These are phyloP conservation scores for Phyllopteryx taeniolatus DNA, from an alignment of 2,113 vertebrate genomes.

Conservation along the genomic window DNA sequence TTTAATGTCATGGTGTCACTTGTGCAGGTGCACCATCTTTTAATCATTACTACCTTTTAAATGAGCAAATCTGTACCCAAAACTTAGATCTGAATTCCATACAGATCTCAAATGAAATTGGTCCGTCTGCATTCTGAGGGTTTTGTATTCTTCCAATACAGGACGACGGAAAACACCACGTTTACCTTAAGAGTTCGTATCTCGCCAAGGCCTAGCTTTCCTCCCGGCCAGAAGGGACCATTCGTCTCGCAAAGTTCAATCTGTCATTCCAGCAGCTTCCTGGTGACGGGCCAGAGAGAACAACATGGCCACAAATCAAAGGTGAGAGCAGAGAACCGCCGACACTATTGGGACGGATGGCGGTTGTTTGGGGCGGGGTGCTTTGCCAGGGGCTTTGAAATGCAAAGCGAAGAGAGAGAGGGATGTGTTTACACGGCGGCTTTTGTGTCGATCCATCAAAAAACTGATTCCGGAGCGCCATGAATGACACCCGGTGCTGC, in stretches of 20 bases:
- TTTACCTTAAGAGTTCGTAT: slow-evolving; percentile 20
- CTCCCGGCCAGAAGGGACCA: slow-evolving; percentile 46
- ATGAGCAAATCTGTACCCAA: too few relatives aligned
- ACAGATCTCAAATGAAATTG: too few relatives aligned
- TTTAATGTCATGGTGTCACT: too few relatives aligned
- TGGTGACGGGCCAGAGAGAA: slow-evolving; percentile 62
- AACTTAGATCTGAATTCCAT: too few relatives aligned
- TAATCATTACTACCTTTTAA: too few relatives aligned
- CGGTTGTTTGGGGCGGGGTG: slow-evolving; percentile 39
- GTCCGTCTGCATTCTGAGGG: too few relatives aligned
- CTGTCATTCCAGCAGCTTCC: slow-evolving; percentile 62
- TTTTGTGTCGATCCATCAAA: slow-evolving; percentile 70
- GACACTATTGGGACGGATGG: slow-evolving; percentile 22
- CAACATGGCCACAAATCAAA: slow-evolving; percentile 69
- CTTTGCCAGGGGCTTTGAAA: slow-evolving; percentile 61
- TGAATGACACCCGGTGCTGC: slow-evolving; percentile 51
- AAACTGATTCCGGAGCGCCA: slow-evolving; percentile 45
- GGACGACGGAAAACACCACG: neutral
- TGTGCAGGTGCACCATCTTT: too few relatives aligned
- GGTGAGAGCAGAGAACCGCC: slow-evolving; percentile 47
- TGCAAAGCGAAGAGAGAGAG: slow-evolving; percentile 59
- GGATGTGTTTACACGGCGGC: slow-evolving; percentile 66
- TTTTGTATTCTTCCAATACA: neutral
- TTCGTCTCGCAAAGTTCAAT: slow-evolving; percentile 66
- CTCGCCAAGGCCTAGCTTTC: slow-evolving; percentile 25